A percentile compares a stretch with the other conserved stretches of the same genome.
Conservation (phyloP, 2,888 invertebrate species). For the Mesochorus sp. region DNA sequence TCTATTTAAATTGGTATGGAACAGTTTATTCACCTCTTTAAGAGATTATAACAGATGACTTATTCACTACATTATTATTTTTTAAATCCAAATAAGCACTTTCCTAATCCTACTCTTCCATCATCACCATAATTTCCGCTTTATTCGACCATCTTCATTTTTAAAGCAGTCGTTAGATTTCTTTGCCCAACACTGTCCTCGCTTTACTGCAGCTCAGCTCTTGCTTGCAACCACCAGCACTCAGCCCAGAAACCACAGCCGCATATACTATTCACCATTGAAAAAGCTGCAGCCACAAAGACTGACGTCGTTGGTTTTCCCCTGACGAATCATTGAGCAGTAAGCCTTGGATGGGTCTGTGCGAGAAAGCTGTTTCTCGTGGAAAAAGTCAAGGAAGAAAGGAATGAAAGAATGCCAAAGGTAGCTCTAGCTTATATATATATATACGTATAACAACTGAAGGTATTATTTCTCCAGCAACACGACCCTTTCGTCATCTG, state of each 20-base stretch:
- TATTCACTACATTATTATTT: background rate
- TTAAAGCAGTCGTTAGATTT: background rate
- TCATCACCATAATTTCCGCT: conserved; percentile 1
- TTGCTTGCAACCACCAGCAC: conserved; percentile 24
- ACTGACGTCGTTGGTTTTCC: conserved; percentile 25
- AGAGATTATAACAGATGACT: conserved; percentile 46
- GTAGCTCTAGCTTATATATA: conserved; percentile 23
- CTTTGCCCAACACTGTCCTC: conserved; percentile 10
- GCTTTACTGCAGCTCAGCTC: conserved; percentile 10
- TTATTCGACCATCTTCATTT: conserved; percentile 27
- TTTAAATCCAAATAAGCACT: background rate
- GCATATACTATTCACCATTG: conserved; percentile 1
- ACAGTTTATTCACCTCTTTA: conserved; percentile 70
- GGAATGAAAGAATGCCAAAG: conserved; percentile 5
- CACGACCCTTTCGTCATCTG: background rate
- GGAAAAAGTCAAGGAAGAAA: conserved; percentile 27
- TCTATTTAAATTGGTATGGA: conserved; percentile 71
- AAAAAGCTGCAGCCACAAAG: conserved; percentile 1
- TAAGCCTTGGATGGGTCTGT: conserved; percentile 43
- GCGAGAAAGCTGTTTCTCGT: conserved; percentile 12
- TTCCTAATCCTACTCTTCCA: background rate
- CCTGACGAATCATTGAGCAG: conserved; percentile 44
- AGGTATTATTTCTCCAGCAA: conserved; percentile 39
- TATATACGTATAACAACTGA: too few species aligned
- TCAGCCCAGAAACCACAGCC: background rate